Conservation (phyloP, 92 coral and sea anemone species). For the Paramuricea clavata region DNA sequence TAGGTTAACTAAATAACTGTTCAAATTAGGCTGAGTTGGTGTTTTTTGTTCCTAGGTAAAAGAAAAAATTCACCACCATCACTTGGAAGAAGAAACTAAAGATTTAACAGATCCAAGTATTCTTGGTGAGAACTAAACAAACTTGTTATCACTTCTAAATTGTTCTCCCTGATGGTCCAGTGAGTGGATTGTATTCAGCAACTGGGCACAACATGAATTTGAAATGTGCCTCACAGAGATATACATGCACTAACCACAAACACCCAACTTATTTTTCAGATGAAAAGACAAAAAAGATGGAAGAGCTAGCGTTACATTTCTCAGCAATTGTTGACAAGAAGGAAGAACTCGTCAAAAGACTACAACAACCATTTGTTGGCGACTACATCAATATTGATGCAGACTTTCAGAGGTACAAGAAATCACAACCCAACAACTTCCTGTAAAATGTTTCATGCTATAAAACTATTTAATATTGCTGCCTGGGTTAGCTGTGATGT, state of each 20-base stretch:
- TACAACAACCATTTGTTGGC: constrained; percentile 96
- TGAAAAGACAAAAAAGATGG: constrained; percentile 64
- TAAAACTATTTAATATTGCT: background rate
- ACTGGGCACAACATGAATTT: no score
- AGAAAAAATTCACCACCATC: constrained; percentile 77
- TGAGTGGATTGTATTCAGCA: no score
- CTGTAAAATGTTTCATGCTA: no score
- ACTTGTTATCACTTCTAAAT: background rate
- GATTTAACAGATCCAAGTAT: constrained; percentile 84
- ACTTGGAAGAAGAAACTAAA: constrained; percentile 82
- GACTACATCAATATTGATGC: constrained; percentile 85
- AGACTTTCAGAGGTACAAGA: constrained; percentile 80
- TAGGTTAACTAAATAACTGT: background rate
- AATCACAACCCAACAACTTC: background rate
- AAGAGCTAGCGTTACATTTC: constrained; percentile 82
- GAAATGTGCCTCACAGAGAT: no score
- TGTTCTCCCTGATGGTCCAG: no score
- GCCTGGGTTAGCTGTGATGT: background rate
- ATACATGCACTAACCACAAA: background rate
- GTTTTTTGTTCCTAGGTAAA: constrained; percentile 72
- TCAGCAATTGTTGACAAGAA: constrained; percentile 80
- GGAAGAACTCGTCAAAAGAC: constrained; percentile 83
- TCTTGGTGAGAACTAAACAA: constrained; percentile 73
- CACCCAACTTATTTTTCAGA: background rate
- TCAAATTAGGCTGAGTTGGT: background rate